These are phyloP conservation scores for Sorex maritimensis DNA, from an alignment of 2,797 vertebrate species.

Conservation along the genomic window DNA sequence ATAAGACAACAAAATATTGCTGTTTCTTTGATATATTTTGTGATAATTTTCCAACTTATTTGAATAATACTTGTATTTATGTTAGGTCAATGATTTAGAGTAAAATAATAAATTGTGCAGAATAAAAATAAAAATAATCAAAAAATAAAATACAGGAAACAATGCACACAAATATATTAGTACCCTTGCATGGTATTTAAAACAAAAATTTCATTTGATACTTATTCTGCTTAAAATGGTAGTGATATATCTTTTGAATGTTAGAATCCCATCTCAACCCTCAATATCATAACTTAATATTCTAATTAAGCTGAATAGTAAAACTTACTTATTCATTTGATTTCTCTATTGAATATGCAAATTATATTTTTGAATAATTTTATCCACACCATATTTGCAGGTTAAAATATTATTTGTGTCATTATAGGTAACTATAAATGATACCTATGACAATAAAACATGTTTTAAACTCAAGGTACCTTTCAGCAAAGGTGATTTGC, in stretches of 20 bases:
- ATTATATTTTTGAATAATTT: conserved; percentile 4
- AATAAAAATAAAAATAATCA: neutral
- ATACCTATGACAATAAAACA: neutral
- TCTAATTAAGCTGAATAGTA: conserved; percentile 21
- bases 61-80: neutral
- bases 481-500: neutral
- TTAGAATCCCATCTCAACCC: neutral
- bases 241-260: neutral
- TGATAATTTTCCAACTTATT: no score
- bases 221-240: neutral
- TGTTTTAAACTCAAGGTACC: neutral
- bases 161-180: neutral
- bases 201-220: conserved; percentile 3
- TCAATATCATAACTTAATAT: neutral
- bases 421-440: neutral
- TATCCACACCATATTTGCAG: neutral
- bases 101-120: neutral
- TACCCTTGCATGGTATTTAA: fast-evolving
- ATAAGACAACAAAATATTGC: neutral
- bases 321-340: conserved; percentile 14
- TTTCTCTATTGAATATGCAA: conserved; percentile 18
- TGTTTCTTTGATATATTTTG: neutral
- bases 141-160: neutral
- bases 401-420: neutral
- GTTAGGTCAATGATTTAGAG: neutral